Evolutionary conservation across 1,140 invertebrate species (phyloP), one percentile per base, ranked within the genome.

Genomic region (Lucilia sericata): DNA sequence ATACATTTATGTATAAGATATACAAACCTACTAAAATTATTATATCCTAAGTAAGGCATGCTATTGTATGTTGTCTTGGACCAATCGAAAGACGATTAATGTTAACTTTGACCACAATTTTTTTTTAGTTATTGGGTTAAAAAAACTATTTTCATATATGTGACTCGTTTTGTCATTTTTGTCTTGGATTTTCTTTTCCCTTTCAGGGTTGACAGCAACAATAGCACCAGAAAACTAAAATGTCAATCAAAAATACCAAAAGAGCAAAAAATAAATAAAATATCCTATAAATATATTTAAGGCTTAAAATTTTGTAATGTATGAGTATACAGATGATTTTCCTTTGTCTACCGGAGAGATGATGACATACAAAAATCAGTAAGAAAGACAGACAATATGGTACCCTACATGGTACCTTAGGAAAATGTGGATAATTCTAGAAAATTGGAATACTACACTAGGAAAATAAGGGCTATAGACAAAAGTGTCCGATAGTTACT

Each of bases 81-180:
- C 21, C 65, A 70, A 70, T 70, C 19, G 65, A 70, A 70, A 70
- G n/a, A 70, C 60, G n/a, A 70, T 70, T 70, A 70, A 70, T 70
- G 60, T 70, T 70, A 5, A 70, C 65, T 70, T 70, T 70, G 65
- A 70, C 65, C 65, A 70, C 19, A 19, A 70, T 1, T 17, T 60
- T 70, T 70, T n/a, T 1, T n/a, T n/a, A n/a, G 21, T 21, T n/a
- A 25, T 21, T 7, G 65, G 21, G 21, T 70, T 70, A 70, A 25
- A 70, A 65, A 70, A 21, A 70, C n/a, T 70, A 21, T 70, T 19
- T 70, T 70, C 12, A 55, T 55, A 55, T n/a, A 55, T 4, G 9
- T 49, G 13, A 55, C 51, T 10, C 12, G 5, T 10, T 55, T 55
- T 55, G 17, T 55, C 14, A 17, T 55, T 55, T 51, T 13, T 13